A percentile compares a stretch with the other conserved stretches of the same genome.
These are phyloP conservation scores for Phenganax stokvisi DNA, from an alignment of 92 coral and sea anemone genomes.

Conservation along the genomic window DNA sequence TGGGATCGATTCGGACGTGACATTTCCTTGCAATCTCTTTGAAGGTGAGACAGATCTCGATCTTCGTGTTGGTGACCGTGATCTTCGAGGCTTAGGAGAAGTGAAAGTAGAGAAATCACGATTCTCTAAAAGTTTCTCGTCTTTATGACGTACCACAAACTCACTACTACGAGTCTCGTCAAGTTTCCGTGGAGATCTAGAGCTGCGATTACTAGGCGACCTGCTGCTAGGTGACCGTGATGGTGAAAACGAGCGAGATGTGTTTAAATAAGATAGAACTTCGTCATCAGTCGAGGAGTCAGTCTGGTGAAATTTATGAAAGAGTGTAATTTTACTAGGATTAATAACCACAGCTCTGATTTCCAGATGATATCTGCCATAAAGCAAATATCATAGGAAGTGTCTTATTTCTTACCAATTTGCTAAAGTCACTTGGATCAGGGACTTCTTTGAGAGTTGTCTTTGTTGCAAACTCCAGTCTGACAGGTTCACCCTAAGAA, in stretches of 20 bases:
- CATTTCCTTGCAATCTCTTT: slow-evolving; percentile 25
- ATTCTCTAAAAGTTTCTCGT: slow-evolving; percentile 77
- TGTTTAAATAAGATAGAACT: slow-evolving; percentile 4
- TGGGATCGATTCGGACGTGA: slow-evolving; percentile 28
- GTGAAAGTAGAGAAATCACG: slow-evolving; percentile 99
- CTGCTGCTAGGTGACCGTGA: slow-evolving; percentile 47
- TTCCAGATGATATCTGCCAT: background rate
- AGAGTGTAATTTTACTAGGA: background rate
- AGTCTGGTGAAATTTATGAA: slow-evolving; percentile 15
- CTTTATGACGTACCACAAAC: slow-evolving; percentile 91
- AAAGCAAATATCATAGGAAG: too few species aligned
- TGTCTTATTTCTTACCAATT: slow-evolving; percentile 62
- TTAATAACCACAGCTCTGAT: background rate
- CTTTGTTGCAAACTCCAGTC: slow-evolving; percentile 90
- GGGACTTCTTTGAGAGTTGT: slow-evolving; percentile 95
- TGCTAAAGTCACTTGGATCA: slow-evolving; percentile 69
- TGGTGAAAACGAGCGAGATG: slow-evolving; percentile 18
- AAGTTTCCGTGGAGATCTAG: slow-evolving; percentile 37
- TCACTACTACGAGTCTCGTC: slow-evolving; percentile 73
- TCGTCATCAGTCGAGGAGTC: slow-evolving; percentile 19
- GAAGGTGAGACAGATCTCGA: slow-evolving; percentile 78
- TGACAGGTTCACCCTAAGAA: slow-evolving; percentile 73
- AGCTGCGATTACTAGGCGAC: slow-evolving; percentile 60
- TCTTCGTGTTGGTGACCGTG: slow-evolving; percentile 88
- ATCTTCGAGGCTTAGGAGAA: slow-evolving; percentile 93